phyloP scores from a whole-genome alignment of 30 jellyfish, hydroid and myxozoan species.

The Phacellophora camtschatica region DNA sequence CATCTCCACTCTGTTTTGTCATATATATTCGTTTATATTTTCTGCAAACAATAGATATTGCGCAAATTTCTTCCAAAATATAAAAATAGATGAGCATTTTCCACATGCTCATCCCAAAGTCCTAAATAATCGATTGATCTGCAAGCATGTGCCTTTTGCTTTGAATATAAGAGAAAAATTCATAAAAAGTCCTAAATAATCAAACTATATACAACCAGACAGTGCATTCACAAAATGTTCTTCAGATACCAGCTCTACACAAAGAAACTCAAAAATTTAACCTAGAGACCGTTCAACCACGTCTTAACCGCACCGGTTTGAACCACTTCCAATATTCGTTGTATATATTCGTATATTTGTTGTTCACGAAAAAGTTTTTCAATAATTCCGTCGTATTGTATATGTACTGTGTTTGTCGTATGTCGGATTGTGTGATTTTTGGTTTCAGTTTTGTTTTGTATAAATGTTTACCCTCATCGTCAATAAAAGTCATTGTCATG shows the following conservation, averaged over 20 bases:
- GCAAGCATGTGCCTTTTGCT: too few relatives aligned
- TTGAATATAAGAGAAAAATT: too few relatives aligned
- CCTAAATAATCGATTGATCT: too few relatives aligned
- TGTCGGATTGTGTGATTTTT: neutral
- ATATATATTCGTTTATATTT: neutral
- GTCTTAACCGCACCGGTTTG: conserved; percentile 34
- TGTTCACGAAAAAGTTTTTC: conserved; percentile 28
- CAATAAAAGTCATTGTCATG: conserved; percentile 45
- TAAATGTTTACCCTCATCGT: conserved; percentile 23
- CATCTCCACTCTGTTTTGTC: neutral
- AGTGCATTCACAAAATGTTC: too few relatives aligned
- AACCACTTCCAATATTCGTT: conserved; percentile 52
- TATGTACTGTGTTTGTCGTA: neutral
- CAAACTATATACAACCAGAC: too few relatives aligned
- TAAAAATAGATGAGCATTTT: too few relatives aligned
- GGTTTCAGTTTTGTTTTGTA: conserved; percentile 47
- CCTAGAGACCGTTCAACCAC: neutral
- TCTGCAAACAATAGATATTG: neutral
- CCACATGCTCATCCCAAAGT: too few relatives aligned
- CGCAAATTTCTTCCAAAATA: neutral
- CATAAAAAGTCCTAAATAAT: too few relatives aligned
- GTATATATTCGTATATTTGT: conserved; percentile 16
- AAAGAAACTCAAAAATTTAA: too few relatives aligned
- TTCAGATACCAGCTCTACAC: too few relatives aligned
- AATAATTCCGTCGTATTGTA: conserved; percentile 19